Conservation (phyloP, 2,797 vertebrate species). For the Microctenopoma stevenorrisi region DNA sequence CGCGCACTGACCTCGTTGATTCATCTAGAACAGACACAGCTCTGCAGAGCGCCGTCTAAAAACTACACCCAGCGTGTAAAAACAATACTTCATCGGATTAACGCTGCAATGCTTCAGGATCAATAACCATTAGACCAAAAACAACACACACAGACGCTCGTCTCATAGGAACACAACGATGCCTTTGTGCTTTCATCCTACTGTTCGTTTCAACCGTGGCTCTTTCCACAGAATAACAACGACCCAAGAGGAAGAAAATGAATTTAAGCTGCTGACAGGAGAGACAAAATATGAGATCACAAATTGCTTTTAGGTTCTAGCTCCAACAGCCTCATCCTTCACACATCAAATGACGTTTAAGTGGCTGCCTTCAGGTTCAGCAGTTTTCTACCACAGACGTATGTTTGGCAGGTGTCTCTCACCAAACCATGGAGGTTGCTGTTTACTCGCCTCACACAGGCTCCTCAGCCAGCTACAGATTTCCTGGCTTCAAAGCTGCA, state of each 20-base stretch:
- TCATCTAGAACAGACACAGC: conserved; percentile 7
- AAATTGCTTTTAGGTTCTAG: too few species aligned
- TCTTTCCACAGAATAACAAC: too few species aligned
- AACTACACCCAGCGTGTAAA: neutral
- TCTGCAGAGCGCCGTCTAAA: neutral
- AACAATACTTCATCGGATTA: neutral
- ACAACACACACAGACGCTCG: too few species aligned
- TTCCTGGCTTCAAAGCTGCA: conserved; percentile 1
- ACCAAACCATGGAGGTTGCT: neutral
- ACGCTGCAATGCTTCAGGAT: neutral
- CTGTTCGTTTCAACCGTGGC: too few species aligned
- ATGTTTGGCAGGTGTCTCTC: neutral
- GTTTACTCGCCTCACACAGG: too few species aligned
- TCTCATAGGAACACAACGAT: too few species aligned
- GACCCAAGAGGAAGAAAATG: too few species aligned
- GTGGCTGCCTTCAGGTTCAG: neutral
- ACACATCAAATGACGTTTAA: neutral
- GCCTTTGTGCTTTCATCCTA: too few species aligned
- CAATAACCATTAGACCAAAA: too few species aligned
- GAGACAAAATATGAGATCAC: too few species aligned
- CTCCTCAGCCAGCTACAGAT: neutral
- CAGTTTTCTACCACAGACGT: too few species aligned
- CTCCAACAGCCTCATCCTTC: neutral
- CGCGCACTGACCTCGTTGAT: conserved; percentile 9
- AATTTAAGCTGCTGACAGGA: too few species aligned